Percentiles rank a stretch among this genome's conserved stretches.
These are phyloP conservation scores for Martes martes DNA, from an alignment of 2,113 vertebrate species.

Conservation along the genomic window DNA sequence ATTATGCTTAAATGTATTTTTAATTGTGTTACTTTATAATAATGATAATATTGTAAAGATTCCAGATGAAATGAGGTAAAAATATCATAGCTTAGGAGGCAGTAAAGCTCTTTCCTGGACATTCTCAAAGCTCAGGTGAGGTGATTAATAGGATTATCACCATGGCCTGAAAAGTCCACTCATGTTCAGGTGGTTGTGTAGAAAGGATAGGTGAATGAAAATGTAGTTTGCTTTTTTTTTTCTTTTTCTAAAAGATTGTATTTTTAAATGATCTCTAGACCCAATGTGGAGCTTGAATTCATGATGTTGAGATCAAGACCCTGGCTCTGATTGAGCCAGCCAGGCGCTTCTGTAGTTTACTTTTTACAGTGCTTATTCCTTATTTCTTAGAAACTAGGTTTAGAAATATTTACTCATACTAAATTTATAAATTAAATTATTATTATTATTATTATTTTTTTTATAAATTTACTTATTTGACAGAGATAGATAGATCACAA, in stretches of 20 bases:
- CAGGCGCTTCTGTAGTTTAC: background rate
- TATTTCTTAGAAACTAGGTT: constrained; percentile 1
- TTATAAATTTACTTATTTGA: too few species aligned
- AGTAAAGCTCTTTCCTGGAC: background rate
- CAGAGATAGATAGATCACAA: too few species aligned
- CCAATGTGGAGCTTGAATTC: background rate
- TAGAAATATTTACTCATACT: background rate
- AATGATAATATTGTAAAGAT: background rate
- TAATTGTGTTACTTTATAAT: background rate
- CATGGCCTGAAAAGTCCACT: background rate
- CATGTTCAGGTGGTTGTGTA: background rate
- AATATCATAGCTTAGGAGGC: background rate
- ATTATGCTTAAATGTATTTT: background rate
- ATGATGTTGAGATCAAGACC: background rate
- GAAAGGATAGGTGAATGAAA: background rate
- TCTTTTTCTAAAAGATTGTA: background rate
- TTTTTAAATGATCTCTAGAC: background rate
- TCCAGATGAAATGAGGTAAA: background rate
- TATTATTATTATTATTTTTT: background rate
- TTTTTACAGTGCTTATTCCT: background rate
- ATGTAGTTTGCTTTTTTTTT: background rate
- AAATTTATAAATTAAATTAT: constrained; percentile 16
- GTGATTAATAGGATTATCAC: background rate
- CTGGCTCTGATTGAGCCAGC: background rate
- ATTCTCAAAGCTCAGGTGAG: background rate